These are phyloP conservation scores for Bolinopsis microptera DNA, from an alignment of 37 sponge, comb jelly and placozoan genomes.

Conservation along the genomic window DNA sequence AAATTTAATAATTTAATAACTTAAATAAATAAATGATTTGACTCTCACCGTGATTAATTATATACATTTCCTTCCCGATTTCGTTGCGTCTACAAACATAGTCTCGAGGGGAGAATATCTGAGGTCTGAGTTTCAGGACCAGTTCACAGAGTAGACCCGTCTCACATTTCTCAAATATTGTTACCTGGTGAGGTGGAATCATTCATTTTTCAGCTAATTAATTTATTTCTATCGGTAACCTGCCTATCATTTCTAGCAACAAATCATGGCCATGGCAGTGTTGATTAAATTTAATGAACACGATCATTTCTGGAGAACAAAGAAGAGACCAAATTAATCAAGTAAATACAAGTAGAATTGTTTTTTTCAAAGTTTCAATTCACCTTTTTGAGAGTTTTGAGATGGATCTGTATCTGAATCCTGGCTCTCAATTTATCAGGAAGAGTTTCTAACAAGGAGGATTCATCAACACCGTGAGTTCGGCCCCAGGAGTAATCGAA, in stretches of 20 bases:
- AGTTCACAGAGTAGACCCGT: constrained; percentile 74
- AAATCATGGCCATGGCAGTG: too few species aligned
- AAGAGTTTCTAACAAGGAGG: constrained; percentile 66
- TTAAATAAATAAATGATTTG: too few species aligned
- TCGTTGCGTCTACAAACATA: constrained; percentile 76
- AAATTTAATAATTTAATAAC: too few species aligned
- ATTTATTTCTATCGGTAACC: too few species aligned
- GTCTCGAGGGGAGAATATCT: constrained; percentile 77
- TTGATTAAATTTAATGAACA: too few species aligned
- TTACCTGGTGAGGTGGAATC: constrained; percentile 68
- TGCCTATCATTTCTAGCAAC: too few species aligned
- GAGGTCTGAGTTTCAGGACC: constrained; percentile 73
- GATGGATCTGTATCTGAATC: constrained; percentile 86
- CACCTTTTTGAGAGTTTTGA: constrained; percentile 80
- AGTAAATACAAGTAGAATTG: too few species aligned
- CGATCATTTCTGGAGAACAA: too few species aligned
- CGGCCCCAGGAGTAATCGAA: constrained; percentile 75
- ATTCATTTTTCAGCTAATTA: too few species aligned
- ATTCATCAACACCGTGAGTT: constrained; percentile 69
- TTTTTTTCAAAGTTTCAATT: too few species aligned
- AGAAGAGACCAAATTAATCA: too few species aligned
- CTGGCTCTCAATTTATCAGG: constrained; percentile 74
- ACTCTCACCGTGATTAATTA: constrained; percentile 72
- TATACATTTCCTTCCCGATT: constrained; percentile 80
- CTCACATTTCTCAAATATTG: constrained; percentile 77